These are phyloP conservation scores for Chrysolina americana DNA, from an alignment of 2,888 invertebrate species.

Conservation along the genomic window DNA sequence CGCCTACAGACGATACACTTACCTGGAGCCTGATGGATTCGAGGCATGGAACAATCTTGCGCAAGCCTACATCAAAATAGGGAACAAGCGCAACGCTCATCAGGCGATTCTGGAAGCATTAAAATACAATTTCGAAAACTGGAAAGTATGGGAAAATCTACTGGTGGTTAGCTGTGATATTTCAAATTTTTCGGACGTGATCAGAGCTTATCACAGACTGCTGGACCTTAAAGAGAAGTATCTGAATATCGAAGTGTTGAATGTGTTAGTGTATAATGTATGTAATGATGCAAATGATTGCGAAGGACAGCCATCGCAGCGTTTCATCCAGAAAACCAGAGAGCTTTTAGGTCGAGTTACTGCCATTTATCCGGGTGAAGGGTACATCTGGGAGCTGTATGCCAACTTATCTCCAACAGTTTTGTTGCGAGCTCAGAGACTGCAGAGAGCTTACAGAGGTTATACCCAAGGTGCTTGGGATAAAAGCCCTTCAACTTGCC, in stretches of 20 bases:
- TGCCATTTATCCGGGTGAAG: constrained; percentile 77
- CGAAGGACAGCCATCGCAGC: constrained; percentile 71
- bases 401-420: constrained; percentile 78
- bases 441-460: constrained; percentile 84
- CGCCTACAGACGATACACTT: constrained; percentile 89
- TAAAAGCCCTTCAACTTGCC: constrained; percentile 73
- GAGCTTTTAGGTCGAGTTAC: constrained; percentile 73
- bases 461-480: constrained; percentile 80
- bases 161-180: constrained; percentile 90
- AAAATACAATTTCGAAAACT: constrained; percentile 93
- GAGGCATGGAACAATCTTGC: constrained; percentile 99
- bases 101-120: constrained; percentile 89
- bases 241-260: constrained; percentile 82
- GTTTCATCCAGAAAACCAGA: constrained; percentile 63
- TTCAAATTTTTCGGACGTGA: constrained; percentile 87
- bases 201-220: constrained; percentile 87
- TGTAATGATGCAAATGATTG: constrained; percentile 76
- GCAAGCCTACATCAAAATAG: constrained; percentile 90
- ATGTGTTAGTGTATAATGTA: constrained; percentile 81
- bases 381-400: constrained; percentile 87
- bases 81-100: constrained; percentile 89
- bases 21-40: constrained; percentile 89
- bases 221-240: constrained; percentile 88
- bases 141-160: constrained; percentile 97
- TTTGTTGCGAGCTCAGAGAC: constrained; percentile 77